Evolutionary conservation across 2,888 invertebrate species (phyloP), one percentile per base, ranked within the genome.

Genomic region (Xestia xanthographa): DNA sequence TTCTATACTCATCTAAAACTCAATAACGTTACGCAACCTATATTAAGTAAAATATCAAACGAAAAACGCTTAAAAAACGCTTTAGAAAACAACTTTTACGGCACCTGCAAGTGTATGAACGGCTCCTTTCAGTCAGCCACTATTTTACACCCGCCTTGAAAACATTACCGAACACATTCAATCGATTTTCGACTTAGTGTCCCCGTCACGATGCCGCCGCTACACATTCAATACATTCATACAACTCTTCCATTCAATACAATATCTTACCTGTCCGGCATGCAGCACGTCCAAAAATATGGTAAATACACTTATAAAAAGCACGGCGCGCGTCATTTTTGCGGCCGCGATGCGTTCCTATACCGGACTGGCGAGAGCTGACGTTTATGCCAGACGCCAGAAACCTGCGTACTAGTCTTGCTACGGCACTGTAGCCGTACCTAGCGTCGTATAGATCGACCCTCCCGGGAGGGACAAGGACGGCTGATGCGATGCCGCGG

Each of bases 281-380:
- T 95, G 95, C 90, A 97, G 96, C 94, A 96, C 96, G 94, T 97
- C 97, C 95, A 96, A 95, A 94, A 97, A 94, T 95, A 97, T 95
- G 94, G 96, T 95, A 95, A 97, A 96, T 94, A 97, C 97, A 97
- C 97, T 96, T 93, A 97, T 94, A 95, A 97, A 95, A 94, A 97
- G 95, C 95, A 97, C 96, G 95, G 96, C 97, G 94, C 97, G 97
- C 97, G 97, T 95, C 97, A 97, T 97, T 94, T 94, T 97, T 93
- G 96, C 96, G 95, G 94, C 94, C 96, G 95, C 96, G 94, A 87
- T 92, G 92, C 94, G 93, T 92, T 92, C 89, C 91, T 91, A 85
- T 84, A 88, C 90, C 91, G 91, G 93, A 92, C 92, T 92, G 92
- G 90, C 90, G 86, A 90, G 83, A 88, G 89, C 90, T 92, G 92